phyloP scores from a whole-genome alignment of 64 coral and sea anemone genomes.

The Actinia tenebrosa region DNA sequence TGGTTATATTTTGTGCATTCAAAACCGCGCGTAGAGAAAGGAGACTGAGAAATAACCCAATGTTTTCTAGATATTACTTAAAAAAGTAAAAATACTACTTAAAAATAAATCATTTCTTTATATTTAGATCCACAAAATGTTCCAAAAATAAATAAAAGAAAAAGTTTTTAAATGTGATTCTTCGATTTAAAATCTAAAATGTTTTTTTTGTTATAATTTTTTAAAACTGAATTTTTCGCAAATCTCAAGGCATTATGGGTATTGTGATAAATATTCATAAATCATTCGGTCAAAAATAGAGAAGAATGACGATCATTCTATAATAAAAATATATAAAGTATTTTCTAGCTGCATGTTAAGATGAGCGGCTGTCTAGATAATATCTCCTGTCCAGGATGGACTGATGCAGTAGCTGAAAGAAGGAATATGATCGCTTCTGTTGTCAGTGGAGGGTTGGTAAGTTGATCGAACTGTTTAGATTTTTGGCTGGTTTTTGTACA shows the following conservation, averaged over 20 bases:
- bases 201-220: neutral
- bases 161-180: too few species aligned
- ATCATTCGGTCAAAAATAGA: conserved; percentile 9
- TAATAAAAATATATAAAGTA: neutral
- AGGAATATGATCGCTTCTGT: conserved; percentile 79
- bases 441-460: conserved; percentile 67
- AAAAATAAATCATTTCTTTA: too few species aligned
- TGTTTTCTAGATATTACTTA: neutral
- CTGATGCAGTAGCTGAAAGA: conserved; percentile 56
- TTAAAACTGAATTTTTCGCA: neutral
- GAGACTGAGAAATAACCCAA: too few species aligned
- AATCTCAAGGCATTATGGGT: conserved; percentile 23
- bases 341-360: neutral
- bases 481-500: neutral
- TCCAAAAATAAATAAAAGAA: too few species aligned
- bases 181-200: neutral
- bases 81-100: neutral
- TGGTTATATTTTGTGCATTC: too few species aligned
- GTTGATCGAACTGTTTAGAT: neutral
- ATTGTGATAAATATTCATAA: neutral
- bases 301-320: neutral
- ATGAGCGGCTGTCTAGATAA: conserved; percentile 98
- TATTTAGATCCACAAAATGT: too few species aligned
- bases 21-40: too few species aligned
- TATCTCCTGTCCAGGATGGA: conserved; percentile 71